Percentiles rank a stretch among this genome's conserved stretches.
phyloP scores from a whole-genome alignment of 1,140 invertebrate genomes.

The Paramacrobiotus metropolitanus region DNA sequence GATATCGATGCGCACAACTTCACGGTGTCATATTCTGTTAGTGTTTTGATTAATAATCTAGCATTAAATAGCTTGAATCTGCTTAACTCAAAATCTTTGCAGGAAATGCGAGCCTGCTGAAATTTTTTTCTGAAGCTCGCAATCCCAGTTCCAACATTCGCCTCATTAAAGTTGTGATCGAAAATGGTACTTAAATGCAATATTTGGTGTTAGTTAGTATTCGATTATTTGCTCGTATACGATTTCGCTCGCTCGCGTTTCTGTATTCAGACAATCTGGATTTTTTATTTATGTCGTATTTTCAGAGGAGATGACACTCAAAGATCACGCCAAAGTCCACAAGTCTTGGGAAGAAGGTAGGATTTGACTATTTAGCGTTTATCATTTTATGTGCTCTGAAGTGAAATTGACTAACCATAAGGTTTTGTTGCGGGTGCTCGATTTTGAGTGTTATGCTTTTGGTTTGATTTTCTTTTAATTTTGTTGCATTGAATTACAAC shows the following conservation, averaged over 20 bases:
- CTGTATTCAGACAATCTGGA: constrained; percentile 4
- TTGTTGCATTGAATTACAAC: too few relatives aligned
- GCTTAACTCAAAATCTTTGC: too few relatives aligned
- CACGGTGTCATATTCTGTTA: neutral
- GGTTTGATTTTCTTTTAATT: neutral
- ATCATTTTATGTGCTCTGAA: constrained; percentile 3
- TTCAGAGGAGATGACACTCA: constrained; percentile 48
- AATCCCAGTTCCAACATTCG: constrained; percentile 48
- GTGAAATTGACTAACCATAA: constrained; percentile 8
- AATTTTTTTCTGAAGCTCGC: constrained; percentile 11
- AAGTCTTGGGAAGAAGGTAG: constrained; percentile 56
- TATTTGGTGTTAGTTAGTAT: neutral
- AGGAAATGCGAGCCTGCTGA: neutral
- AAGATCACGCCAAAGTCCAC: constrained; percentile 36
- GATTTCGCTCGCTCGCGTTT: too few relatives aligned
- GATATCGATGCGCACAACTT: neutral
- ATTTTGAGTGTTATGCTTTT: neutral
- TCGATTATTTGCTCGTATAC: neutral
- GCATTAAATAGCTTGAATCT: too few relatives aligned
- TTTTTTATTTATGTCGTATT: constrained; percentile 10
- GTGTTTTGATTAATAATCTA: too few relatives aligned
- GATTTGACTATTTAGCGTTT: neutral
- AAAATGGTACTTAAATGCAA: constrained; percentile 38
- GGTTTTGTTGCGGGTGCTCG: neutral
- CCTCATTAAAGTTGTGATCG: constrained; percentile 54